phyloP scores from a whole-genome alignment of 2,113 vertebrate genomes.

The Tachycineta bicolor region DNA sequence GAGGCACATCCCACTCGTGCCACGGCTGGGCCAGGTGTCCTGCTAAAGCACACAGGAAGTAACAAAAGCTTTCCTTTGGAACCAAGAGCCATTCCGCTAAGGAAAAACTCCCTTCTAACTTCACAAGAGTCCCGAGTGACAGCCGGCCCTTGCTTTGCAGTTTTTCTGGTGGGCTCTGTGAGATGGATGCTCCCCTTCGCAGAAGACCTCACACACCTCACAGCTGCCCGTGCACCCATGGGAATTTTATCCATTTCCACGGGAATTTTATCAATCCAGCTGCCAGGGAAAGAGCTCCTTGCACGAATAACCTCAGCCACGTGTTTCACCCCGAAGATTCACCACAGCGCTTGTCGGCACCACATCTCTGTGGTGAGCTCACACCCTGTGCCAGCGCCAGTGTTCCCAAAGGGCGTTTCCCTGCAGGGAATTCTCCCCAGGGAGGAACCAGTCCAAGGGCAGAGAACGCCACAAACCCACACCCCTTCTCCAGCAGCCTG shows the following conservation, averaged over 20 bases:
- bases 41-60: not conserved
- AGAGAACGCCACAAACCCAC: not conserved
- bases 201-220: fast-evolving
- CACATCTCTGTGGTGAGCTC: fast-evolving
- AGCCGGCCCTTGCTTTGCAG: not conserved
- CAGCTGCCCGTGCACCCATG: too few species aligned
- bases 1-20: fast-evolving
- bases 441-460: fast-evolving
- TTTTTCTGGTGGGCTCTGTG: not conserved
- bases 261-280: not conserved
- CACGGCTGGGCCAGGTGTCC: not conserved
- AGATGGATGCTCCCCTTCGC: not conserved
- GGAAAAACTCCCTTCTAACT: not conserved
- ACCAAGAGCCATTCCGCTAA: not conserved
- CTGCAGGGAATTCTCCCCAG: not conserved
- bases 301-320: fast-evolving
- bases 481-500: not conserved
- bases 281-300: not conserved
- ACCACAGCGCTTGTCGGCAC: not conserved
- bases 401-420: fast-evolving
- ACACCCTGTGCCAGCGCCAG: fast-evolving
- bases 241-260: not conserved
- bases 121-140: not conserved
- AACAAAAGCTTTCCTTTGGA: not conserved
- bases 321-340: not conserved